A percentile compares a stretch with the other conserved stretches of the same genome.
These are phyloP conservation scores for Rapana venosa DNA, from an alignment of 2,888 invertebrate species.

Conservation along the genomic window DNA sequence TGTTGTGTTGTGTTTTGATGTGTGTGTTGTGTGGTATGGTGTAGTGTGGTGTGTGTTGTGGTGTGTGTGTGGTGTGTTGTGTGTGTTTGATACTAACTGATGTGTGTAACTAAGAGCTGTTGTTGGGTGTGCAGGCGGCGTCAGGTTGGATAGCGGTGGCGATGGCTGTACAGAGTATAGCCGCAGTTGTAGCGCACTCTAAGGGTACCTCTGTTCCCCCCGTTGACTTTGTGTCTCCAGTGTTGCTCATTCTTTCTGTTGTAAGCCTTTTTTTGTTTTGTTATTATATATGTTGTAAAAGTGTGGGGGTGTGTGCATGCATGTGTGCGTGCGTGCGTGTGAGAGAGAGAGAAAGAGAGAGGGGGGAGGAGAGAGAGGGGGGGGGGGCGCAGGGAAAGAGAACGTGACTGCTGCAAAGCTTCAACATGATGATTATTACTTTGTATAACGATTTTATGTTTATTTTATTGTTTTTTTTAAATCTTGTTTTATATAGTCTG, in stretches of 20 bases:
- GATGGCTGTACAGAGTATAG: conserved; percentile 22
- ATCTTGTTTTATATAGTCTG: no score
- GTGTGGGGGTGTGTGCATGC: neutral
- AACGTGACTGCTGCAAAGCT: no score
- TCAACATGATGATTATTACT: no score
- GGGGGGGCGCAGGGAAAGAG: no score
- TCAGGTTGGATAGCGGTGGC: conserved; percentile 54
- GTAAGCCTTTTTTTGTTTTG: conserved; percentile 55
- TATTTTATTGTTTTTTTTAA: no score
- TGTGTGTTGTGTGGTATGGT: no score
- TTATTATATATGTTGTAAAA: neutral
- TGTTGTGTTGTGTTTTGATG: no score
- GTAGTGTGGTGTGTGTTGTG: no score
- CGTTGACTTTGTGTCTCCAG: conserved; percentile 69
- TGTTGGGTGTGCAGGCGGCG: conserved; percentile 54
- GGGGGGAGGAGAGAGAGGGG: no score
- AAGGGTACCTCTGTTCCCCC: conserved; percentile 56
- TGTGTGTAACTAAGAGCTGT: neutral
- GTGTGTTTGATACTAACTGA: no score
- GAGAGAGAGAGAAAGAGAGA: neutral
- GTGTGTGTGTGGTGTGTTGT: no score
- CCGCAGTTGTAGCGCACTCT: conserved; percentile 52
- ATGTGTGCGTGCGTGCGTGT: neutral
- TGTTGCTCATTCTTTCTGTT: conserved; percentile 66
- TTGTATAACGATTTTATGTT: no score